These are phyloP conservation scores for Thalpophila matura DNA, from an alignment of 2,888 invertebrate genomes.

Conservation along the genomic window DNA sequence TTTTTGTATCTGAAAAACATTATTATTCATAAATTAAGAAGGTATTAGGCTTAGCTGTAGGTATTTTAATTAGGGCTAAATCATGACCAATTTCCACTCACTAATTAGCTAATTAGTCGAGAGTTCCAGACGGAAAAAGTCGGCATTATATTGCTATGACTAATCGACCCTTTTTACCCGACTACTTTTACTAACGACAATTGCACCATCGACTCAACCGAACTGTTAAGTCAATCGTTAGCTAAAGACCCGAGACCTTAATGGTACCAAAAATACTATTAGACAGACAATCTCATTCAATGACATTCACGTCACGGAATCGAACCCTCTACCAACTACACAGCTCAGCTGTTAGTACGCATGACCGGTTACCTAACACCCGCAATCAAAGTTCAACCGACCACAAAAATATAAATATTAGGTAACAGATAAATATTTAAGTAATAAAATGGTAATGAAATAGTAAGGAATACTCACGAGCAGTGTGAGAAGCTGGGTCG, in stretches of 20 bases:
- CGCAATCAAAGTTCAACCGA: conserved; percentile 40
- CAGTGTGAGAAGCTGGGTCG: conserved; percentile 73
- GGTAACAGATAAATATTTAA: conserved; percentile 49
- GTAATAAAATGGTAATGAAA: conserved; percentile 61
- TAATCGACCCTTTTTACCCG: background rate
- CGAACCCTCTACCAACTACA: conserved; percentile 25
- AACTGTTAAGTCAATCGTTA: conserved; percentile 1
- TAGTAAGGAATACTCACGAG: conserved; percentile 75
- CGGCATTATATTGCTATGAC: background rate
- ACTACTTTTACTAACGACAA: background rate
- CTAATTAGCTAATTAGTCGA: background rate
- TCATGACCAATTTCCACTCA: background rate
- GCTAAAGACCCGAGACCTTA: conserved; percentile 3
- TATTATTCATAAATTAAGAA: no score
- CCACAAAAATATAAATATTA: conserved; percentile 52
- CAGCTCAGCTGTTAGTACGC: conserved; percentile 17
- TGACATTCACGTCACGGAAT: conserved; percentile 45
- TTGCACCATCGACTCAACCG: background rate
- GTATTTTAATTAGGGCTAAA: background rate
- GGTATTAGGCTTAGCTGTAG: no score
- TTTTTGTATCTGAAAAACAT: background rate
- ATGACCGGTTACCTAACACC: conserved; percentile 17
- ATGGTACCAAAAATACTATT: conserved; percentile 18
- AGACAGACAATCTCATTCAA: conserved; percentile 25
- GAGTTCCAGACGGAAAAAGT: background rate